Percentiles rank a stretch among this genome's conserved stretches.
Evolutionary conservation across 2,113 vertebrate species (phyloP).

Genomic region (Synodontis membranacea): DNA sequence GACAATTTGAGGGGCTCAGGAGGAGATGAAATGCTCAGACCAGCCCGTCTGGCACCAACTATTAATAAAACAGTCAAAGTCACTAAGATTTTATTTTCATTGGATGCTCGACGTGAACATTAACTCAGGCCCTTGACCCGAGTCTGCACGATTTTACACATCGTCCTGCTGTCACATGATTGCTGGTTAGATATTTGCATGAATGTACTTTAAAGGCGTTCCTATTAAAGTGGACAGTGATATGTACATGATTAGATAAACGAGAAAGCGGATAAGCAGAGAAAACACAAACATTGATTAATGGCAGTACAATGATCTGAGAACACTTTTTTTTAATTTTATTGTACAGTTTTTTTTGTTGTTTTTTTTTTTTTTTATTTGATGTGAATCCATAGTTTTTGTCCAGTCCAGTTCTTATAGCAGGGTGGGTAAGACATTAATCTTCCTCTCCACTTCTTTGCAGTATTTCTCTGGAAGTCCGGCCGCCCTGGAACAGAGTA

Average conservation of each 20-base stretch:
- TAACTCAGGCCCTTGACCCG: background rate
- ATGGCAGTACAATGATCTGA: background rate
- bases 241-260: background rate
- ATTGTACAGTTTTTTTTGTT: background rate
- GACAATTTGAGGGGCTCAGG: background rate
- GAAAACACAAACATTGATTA: background rate
- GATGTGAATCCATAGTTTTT: background rate
- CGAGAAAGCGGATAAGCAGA: too few relatives aligned
- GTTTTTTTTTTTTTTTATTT: background rate
- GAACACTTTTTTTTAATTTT: background rate
- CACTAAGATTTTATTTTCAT: background rate
- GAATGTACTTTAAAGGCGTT: background rate
- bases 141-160: background rate
- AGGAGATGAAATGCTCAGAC: background rate
- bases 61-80: background rate
- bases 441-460: conserved; percentile 75
- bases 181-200: background rate
- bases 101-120: background rate
- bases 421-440: conserved; percentile 19
- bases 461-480: conserved; percentile 87
- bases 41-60: background rate
- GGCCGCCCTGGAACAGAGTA: conserved; percentile 65
- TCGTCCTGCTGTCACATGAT: background rate
- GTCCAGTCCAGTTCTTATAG: conserved; percentile 28
- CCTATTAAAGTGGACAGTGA: background rate